Base-by-base conservation (phyloP, 2,797 vertebrate genomes). In the Avahi laniger region DNA sequence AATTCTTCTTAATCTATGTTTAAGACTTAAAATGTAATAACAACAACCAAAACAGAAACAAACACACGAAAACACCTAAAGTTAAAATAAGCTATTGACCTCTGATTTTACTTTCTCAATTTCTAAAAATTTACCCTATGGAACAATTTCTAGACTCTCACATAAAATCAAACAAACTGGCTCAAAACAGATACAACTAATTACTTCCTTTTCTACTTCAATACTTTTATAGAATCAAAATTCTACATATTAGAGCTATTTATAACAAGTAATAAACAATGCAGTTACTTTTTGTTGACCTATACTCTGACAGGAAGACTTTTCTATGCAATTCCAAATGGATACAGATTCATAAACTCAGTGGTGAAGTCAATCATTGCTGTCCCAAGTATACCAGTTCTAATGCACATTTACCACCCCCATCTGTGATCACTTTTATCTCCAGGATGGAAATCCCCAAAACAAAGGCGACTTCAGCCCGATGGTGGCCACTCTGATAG, bases 111-210 rank as follows among this genome's bases (percentile, higher is more conserved):
- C 48, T 76, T 83, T 91, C 87, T 52, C 33, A 48, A 9, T 81
- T 83, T 65, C 78, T 87, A 92, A 90, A 95, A 92, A 87, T n/a
- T 35, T 41, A 82, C 59, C 50, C 43, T 17, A 63, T 22, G 43
- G 65, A 80, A 87, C 2, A 72, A 61, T 85, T 79, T 89, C 50
- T 95, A 76, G 48, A 78, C 30, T 91, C 43, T 46, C 20, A 35
- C n/a, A 87, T 38, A 86, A 82, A 93, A 84, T 28, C 28, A 48
- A 96, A 86, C 22, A 94, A 91, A 88, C 41, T 67, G 50, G 72
- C 30, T 48, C 1, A 93, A 95, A 70, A 8, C 13, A 96, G n/a
- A 41, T 41, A 83, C 4, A 67, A 50, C 52, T 30, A 84, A 26
- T 78, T 82, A 54, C 24, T 91, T 86, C 63, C 43, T 85, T 65